These are phyloP conservation scores for Drosophila teissieri DNA, from an alignment of 1,140 invertebrate species.

Conservation along the genomic window DNA sequence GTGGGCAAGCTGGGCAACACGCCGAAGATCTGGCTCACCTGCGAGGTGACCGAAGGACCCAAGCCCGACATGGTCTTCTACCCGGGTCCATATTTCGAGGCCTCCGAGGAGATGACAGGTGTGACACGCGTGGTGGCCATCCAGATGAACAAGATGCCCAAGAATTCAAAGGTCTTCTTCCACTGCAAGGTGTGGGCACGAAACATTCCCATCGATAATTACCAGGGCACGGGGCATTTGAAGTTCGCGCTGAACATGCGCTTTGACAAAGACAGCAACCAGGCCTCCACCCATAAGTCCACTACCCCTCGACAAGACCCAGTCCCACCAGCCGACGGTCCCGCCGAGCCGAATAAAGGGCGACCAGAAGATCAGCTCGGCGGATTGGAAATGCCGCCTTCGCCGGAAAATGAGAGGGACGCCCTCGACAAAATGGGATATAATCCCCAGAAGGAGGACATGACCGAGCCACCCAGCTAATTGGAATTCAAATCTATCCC, in stretches of 20 bases:
- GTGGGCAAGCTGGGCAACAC: constrained; percentile 19
- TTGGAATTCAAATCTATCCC: neutral
- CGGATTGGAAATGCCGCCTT: neutral
- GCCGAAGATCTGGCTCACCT: constrained; percentile 52
- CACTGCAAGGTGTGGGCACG: constrained; percentile 51
- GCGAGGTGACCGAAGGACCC: neutral
- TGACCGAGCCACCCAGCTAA: neutral
- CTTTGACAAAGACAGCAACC: neutral
- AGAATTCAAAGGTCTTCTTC: constrained; percentile 11
- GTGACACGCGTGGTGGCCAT: constrained; percentile 44
- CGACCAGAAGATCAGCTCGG: neutral
- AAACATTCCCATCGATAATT: constrained; percentile 41
- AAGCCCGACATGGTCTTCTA: constrained; percentile 4
- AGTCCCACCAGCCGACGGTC: neutral
- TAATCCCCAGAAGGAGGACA: neutral
- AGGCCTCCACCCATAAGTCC: neutral
- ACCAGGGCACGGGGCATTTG: constrained; percentile 27
- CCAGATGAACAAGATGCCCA: constrained; percentile 21
- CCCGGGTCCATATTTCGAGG: constrained; percentile 37
- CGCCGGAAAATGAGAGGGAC: neutral
- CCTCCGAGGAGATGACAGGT: constrained; percentile 4
- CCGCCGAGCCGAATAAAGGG: too few species aligned
- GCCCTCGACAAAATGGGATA: neutral
- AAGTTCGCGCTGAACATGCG: constrained; percentile 19
- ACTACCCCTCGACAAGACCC: neutral